Evolutionary conservation across 2,113 vertebrate species (phyloP).

Genomic region (Elgaria multicarinata): DNA sequence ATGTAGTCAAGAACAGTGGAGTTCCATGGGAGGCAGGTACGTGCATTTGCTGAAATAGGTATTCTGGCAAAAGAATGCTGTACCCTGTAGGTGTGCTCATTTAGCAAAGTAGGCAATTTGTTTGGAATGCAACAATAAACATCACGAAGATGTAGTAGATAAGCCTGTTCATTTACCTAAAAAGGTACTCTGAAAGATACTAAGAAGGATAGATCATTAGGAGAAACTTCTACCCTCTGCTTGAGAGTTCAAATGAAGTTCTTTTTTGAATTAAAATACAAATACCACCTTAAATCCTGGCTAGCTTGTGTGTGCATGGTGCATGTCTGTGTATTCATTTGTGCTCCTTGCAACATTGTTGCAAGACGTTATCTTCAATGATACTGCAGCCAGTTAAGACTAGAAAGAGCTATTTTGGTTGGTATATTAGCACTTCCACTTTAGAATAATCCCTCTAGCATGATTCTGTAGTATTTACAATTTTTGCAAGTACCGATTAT

Average conservation of each 20-base stretch:
- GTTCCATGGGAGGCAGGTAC: not conserved
- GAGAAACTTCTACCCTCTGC: not conserved
- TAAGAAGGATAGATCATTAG: not conserved
- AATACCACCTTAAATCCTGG: constrained; percentile 48
- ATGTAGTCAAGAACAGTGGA: not conserved
- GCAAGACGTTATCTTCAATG: constrained; percentile 70
- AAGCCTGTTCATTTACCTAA: not conserved
- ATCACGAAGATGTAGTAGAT: not conserved
- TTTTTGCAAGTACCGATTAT: constrained; percentile 80
- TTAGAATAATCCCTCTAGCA: constrained; percentile 77
- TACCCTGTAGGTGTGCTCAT: not conserved
- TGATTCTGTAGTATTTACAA: constrained; percentile 80
- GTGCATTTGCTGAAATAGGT: not conserved
- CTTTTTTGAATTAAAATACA: constrained; percentile 38
- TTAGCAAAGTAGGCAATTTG: not conserved
- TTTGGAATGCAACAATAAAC: constrained; percentile 16
- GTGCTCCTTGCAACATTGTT: constrained; percentile 63
- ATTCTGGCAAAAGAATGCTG: not conserved
- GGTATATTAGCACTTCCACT: constrained; percentile 76
- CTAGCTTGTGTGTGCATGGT: constrained; percentile 16
- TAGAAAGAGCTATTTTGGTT: constrained; percentile 77
- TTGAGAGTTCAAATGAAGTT: constrained; percentile 35
- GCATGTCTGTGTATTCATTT: not conserved
- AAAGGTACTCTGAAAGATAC: too few species aligned
- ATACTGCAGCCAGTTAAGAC: constrained; percentile 74